Base-by-base conservation (phyloP, 2,888 invertebrate genomes). In the Cerceris ruficornis region DNA sequence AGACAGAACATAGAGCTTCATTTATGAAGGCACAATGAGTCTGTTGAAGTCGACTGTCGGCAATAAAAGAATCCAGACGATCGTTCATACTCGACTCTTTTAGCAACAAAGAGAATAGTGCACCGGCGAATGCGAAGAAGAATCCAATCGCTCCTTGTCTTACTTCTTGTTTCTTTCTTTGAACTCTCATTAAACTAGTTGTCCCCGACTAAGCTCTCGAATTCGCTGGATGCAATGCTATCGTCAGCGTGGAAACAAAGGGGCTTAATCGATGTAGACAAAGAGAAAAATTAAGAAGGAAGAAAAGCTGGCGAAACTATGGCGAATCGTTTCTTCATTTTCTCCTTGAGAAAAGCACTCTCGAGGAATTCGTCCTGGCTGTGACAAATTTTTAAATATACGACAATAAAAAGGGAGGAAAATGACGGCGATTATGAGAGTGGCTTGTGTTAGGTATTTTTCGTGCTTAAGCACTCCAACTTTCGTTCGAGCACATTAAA, bases 1-100 rank as follows among this genome's bases (percentile, higher is more conserved):
- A 7, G 14, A 8, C 7, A n/a, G 14, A 7, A 52, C 9, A n/a
- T 52, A n/a, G n/a, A 52, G n/a, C n/a, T 9, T 7, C 14, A 52
- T 52, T n/a, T 13, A 52, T n/a, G 52, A 52, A 52, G n/a, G 52
- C 7, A n/a, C 52, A 52, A n/a, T 52, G 14, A 52, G 13, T 7
- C 14, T n/a, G 7, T n/a, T n/a, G 7, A 73, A 55, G 50, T 9
- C 73, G 59, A 73, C 75, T 66, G 70, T 39, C 64, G 73, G 61
- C 41, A 42, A 17, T 61, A 49, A 58, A 72, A 81, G 79, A 81
- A 71, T 80, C 69, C 55, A 66, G 59, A 75, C 71, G 61, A 80
- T 72, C 65, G 60, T 43, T 42, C 59, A 65, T 28, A 7, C 13
- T 66, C 54, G 64, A 59, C 49, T 42, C 8, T 54, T 54, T 41